Base-by-base conservation (phyloP, 2,113 vertebrate species). In the Syrmaticus mikado region DNA sequence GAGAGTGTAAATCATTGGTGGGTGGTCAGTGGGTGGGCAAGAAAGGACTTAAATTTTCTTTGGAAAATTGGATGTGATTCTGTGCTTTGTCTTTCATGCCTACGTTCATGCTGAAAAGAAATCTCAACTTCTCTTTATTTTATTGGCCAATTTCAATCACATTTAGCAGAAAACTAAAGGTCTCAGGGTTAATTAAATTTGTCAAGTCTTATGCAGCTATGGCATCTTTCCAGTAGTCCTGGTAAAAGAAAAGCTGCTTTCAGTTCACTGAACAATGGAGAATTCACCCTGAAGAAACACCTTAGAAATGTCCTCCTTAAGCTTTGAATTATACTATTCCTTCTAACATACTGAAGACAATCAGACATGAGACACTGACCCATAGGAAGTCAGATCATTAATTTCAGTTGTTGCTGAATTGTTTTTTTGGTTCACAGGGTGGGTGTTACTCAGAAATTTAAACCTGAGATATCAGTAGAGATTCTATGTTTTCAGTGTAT, bases 11-110 rank as follows among this genome's bases (percentile, higher is more conserved):
- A 72, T 21, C 34, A 41, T n/a, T 62, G 38, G 10, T 34, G 20
- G 12, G 36, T 0, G 2, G 25, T 41, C 14, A 7, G 3, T 7
- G 4, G 24, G 14, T 11, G 12, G 12, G 34, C 34, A 50, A 71
- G 75, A 58, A 10, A 6, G 25, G 6, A 87, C 36, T n/a, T 12
- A 50, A 11, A 48, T 82, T 62, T 89, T 70, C 27, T 85, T 57
- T 58, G 36, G 50, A 73, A 78, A 93, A 55, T 4, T 25, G 1
- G 21, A 18, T 40, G 4, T 41, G 8, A 28, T 70, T 5, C 24
- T 53, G 18, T 41, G 11, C 18, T 89, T 85, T 82, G 19, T 60
- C 24, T 85, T 91, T 68, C 70, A n/a, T 65, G 17, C n/a, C 8
- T 70, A 7, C 8, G 85, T 12, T 85, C 14, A 15, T 28, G 32